Evolutionary conservation across 2,797 vertebrate genomes (phyloP), one percentile per base, ranked within the genome.

Genomic region (Emydoidea blandingii): DNA sequence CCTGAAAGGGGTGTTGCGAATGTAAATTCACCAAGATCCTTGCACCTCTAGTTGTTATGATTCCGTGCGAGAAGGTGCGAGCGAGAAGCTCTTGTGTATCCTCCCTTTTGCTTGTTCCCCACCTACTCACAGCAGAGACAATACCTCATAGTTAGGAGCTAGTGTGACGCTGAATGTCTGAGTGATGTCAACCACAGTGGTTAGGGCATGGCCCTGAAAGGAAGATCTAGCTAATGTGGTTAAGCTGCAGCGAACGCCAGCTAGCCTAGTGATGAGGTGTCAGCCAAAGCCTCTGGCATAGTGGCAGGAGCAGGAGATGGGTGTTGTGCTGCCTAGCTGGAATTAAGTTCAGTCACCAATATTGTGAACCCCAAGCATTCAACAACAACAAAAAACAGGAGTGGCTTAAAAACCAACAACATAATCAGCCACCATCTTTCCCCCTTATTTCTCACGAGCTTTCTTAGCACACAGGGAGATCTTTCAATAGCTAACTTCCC

Each of bases 31-130:
- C 14, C 0, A 1, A 8, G 9, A 5, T 23, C 37, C 85, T 86
- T 57, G n/a, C 49, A 5, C 53, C 1, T 3, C 31, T 88, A 65
- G 5, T 81, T 94, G 85, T 92, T 86, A 47, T 41, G 85, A 52
- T 44, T 86, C 44, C 62, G 44, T 31, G 37, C 47, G 50, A 56
- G 88, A 78, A 95, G 95, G 37, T 85, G 81, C 68, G 37, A 72
- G 12, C 31, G 89, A 90, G 82, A 88, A 90, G 81, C 56, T 93
- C 92, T 81, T 89, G 44, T 91, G 87, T 29, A 56, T 89, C 95
- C 96, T 91, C 93, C 93, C 56, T 86, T 85, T 94, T 21, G n/a
- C 81, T 91, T 2, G 50, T 81, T 91, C 93, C 25, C 91, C 86
- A 87, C 49, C 1, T 85, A 34, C 49, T 92, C 12, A 0, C 56